phyloP scores from a whole-genome alignment of 2,888 invertebrate genomes.

The Tetheella fluctuosa region DNA sequence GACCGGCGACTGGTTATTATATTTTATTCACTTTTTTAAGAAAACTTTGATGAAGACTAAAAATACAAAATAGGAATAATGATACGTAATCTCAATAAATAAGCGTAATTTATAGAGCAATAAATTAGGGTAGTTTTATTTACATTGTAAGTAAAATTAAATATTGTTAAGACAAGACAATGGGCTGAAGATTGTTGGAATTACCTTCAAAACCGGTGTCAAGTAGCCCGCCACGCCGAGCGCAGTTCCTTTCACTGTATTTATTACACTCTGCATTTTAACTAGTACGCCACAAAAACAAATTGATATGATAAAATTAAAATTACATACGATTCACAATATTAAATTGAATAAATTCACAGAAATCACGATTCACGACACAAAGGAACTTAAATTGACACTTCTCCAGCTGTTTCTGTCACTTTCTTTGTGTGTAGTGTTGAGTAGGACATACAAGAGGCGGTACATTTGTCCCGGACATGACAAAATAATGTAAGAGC shows the following conservation, averaged over 20 bases:
- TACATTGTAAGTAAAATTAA: background rate
- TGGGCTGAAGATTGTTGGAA: conserved; percentile 27
- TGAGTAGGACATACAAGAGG: too few species aligned
- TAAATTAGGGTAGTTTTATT: background rate
- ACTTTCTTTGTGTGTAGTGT: too few species aligned
- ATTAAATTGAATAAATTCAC: background rate
- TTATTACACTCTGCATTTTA: conserved; percentile 97
- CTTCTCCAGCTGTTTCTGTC: background rate
- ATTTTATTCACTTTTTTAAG: too few species aligned
- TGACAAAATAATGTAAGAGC: too few species aligned
- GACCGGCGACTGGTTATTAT: too few species aligned
- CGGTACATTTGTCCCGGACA: too few species aligned
- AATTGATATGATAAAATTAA: conserved; percentile 4
- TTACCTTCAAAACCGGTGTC: conserved; percentile 97
- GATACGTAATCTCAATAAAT: conserved; percentile 13
- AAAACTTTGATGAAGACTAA: too few species aligned
- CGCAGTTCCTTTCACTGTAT: conserved; percentile 97
- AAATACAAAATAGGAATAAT: conserved; percentile 11
- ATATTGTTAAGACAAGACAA: background rate
- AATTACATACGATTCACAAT: conserved; percentile 21
- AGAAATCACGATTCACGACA: background rate
- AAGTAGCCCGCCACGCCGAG: conserved; percentile 97
- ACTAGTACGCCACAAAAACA: conserved; percentile 10
- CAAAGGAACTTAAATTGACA: background rate
- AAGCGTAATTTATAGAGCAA: background rate